Evolutionary conservation across 2,797 vertebrate genomes (phyloP).

Genomic region (Poecilia velifera): DNA sequence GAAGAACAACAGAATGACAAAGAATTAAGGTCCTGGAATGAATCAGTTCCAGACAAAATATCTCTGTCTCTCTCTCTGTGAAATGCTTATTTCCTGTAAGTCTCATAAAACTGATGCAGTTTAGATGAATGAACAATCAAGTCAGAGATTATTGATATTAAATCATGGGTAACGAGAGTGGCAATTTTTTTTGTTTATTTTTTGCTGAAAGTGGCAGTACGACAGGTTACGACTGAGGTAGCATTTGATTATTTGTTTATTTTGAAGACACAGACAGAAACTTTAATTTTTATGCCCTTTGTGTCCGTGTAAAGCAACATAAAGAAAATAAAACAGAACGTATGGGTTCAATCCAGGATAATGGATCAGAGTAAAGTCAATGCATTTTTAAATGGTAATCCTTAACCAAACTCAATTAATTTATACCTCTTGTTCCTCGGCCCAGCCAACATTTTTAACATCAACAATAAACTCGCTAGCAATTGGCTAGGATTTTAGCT

Average conservation of each 20-base stretch:
- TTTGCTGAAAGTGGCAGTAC: neutral
- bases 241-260: neutral
- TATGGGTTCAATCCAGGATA: neutral
- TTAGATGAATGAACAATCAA: neutral
- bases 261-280: neutral
- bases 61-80: neutral
- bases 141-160: neutral
- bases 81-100: neutral
- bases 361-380: neutral
- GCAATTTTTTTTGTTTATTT: neutral
- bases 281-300: neutral
- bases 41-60: neutral
- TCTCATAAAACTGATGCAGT: neutral
- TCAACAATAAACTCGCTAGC: neutral
- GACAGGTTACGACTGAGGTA: neutral
- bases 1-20: neutral
- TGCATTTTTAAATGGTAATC: neutral
- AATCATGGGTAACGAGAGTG: neutral
- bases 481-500: neutral
- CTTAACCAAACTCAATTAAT: neutral
- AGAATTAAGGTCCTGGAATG: too few relatives aligned
- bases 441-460: neutral
- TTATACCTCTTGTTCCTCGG: neutral
- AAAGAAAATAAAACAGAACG: too few relatives aligned
- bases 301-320: neutral